Conservation (phyloP, 2,797 vertebrate genomes). For the Gambusia yucatana region DNA sequence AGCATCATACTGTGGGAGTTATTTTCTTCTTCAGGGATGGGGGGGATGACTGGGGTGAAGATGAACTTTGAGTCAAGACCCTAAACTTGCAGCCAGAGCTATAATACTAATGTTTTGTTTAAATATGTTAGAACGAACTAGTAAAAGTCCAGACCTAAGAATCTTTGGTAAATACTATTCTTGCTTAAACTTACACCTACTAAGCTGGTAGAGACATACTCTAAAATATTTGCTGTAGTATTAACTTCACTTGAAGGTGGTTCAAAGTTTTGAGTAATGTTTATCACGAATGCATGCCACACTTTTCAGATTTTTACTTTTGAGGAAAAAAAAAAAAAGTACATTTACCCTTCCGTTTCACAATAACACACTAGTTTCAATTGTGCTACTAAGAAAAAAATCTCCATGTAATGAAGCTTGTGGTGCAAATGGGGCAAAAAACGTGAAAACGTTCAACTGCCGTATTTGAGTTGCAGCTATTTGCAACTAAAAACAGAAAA, state of each 20-base stretch:
- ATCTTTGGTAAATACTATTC: neutral
- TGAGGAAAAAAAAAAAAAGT: neutral
- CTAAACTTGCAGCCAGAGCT: neutral
- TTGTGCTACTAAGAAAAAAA: neutral
- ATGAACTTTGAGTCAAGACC: neutral
- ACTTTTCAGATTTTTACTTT: too few relatives aligned
- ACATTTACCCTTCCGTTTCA: neutral
- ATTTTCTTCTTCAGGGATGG: neutral
- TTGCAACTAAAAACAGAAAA: neutral
- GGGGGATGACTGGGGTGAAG: neutral
- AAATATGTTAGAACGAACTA: neutral
- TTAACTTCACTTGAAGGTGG: neutral
- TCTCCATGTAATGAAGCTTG: neutral
- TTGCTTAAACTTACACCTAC: neutral
- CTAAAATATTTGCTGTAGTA: neutral
- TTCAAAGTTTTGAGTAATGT: neutral
- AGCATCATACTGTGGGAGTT: neutral
- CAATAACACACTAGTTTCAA: neutral
- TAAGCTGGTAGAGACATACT: neutral
- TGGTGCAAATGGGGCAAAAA: neutral
- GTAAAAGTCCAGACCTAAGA: neutral
- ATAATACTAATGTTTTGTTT: neutral
- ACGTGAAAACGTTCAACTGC: neutral
- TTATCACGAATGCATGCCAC: neutral
- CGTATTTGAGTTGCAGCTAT: neutral